Evolutionary conservation across 2,113 vertebrate genomes (phyloP).

Genomic region (Eonycteris spelaea): DNA sequence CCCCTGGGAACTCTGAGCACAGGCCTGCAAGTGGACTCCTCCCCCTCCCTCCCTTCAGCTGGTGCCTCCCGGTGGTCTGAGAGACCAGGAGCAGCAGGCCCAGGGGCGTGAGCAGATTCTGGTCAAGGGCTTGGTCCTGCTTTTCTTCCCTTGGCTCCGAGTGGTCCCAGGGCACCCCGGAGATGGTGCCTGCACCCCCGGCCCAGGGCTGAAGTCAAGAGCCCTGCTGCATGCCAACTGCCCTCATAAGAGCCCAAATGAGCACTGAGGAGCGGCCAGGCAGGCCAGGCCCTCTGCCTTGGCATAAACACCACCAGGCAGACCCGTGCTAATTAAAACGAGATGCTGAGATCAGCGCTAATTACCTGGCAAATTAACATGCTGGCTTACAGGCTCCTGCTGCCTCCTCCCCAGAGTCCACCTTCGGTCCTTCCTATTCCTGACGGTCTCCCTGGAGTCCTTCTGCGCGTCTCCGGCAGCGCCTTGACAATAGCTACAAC

Average conservation of each 20-base stretch:
- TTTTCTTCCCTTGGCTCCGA: neutral
- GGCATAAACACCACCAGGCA: neutral
- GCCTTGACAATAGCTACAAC: fast-evolving
- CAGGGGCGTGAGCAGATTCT: neutral
- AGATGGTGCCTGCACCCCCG: neutral
- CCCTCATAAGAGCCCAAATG: neutral
- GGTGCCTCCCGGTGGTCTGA: neutral
- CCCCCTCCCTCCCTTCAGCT: fast-evolving
- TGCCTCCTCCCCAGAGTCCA: neutral
- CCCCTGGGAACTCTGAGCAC: neutral
- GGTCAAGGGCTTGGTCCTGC: neutral
- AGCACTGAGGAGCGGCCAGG: fast-evolving
- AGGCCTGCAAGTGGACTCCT: fast-evolving
- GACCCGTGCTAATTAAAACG: neutral
- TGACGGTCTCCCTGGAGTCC: neutral
- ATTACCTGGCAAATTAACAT: neutral
- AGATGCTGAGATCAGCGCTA: neutral
- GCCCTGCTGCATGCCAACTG: neutral
- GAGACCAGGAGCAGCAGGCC: neutral
- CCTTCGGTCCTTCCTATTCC: neutral
- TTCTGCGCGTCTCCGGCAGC: neutral
- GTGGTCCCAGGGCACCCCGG: fast-evolving
- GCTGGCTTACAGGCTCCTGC: neutral
- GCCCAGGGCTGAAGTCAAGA: neutral
- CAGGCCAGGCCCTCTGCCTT: no score